Conservation (phyloP, 2,113 vertebrate species). For the Xenotilapia leptura region DNA sequence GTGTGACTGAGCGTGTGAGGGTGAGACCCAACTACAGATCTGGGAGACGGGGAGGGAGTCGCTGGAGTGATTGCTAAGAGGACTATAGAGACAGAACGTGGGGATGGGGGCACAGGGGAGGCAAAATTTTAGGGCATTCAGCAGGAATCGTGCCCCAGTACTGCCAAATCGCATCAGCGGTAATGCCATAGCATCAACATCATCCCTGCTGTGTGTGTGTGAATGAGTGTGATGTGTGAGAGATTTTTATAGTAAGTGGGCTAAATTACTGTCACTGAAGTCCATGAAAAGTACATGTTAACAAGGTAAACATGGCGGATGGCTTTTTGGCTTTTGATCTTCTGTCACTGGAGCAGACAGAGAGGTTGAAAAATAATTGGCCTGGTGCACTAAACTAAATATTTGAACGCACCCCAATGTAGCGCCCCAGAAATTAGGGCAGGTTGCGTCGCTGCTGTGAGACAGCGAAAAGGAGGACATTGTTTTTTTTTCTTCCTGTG, state of each 20-base stretch:
- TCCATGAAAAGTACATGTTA: neutral
- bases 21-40: neutral
- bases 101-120: conserved; percentile 2
- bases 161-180: conserved; percentile 55
- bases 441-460: conserved; percentile 22
- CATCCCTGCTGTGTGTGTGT: neutral
- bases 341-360: neutral
- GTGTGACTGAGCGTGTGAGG: neutral
- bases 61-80: neutral
- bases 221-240: neutral
- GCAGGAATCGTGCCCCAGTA: conserved; percentile 55
- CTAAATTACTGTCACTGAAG: neutral
- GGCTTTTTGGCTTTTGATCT: neutral
- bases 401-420: conserved; percentile 1
- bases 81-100: neutral
- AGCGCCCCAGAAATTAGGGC: conserved; percentile 37
- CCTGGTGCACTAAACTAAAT: conserved; percentile 23
- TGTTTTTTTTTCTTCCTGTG: neutral
- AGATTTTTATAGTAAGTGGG: neutral
- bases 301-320: neutral
- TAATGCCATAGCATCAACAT: neutral
- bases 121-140: conserved; percentile 49
- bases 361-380: neutral
- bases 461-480: conserved; percentile 45
- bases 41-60: neutral